Conservation (phyloP, 2,888 invertebrate species). For the Polydesmus complanatus region DNA sequence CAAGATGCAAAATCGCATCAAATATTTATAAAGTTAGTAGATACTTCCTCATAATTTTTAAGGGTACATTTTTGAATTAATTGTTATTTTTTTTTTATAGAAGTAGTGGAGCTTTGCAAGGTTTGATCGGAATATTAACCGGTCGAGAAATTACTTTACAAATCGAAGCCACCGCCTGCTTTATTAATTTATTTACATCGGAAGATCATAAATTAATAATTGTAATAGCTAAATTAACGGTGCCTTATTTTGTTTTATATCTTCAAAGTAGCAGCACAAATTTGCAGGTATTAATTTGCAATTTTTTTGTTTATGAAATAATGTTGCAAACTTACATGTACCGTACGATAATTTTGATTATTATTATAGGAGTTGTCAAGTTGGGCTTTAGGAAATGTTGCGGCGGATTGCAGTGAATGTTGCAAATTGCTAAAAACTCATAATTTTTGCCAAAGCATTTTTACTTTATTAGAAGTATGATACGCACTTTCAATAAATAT, state of each 20-base stretch:
- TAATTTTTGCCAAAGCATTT: constrained; percentile 5
- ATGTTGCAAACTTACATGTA: not conserved
- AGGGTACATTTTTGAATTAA: not conserved
- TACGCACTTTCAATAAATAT: not conserved
- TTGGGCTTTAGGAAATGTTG: constrained; percentile 17
- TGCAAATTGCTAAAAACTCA: constrained; percentile 11
- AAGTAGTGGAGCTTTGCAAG: constrained; percentile 12
- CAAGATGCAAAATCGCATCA: not conserved
- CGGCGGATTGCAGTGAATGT: constrained; percentile 13
- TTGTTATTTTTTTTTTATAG: not conserved
- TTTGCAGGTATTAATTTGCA: constrained; percentile 3
- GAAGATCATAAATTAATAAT: constrained; percentile 11
- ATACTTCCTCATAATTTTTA: not conserved
- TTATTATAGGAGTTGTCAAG: constrained; percentile 11
- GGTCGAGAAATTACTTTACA: constrained; percentile 11
- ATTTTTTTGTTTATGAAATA: not conserved
- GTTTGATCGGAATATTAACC: constrained; percentile 10
- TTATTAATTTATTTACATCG: constrained; percentile 11
- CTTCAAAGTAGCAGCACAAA: constrained; percentile 3
- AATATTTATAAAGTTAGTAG: constrained; percentile 5
- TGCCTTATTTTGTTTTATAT: constrained; percentile 13
- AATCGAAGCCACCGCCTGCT: constrained; percentile 12
- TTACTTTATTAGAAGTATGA: not conserved
- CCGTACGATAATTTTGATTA: not conserved
- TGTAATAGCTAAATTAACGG: constrained; percentile 3